Percentiles rank a stretch among this genome's conserved stretches.
Conservation (phyloP, 1,140 invertebrate species). For the Dinothrombium tinctorium region DNA sequence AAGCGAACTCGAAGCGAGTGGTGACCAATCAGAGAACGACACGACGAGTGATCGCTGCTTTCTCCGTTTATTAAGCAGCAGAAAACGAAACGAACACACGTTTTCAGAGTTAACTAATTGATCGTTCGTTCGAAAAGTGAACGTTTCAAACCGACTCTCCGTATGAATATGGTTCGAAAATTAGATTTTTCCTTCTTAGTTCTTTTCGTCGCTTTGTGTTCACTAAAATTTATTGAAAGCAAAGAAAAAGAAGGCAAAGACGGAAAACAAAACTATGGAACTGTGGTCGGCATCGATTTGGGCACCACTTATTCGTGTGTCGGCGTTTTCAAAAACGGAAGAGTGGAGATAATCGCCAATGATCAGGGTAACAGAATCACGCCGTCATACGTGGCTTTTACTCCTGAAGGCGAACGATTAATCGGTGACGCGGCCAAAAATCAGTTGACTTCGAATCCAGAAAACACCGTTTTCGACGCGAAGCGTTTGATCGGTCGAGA, state of each 20-base stretch:
- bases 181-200: too few relatives aligned
- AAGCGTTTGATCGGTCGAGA: slow-evolving; percentile 39
- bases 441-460: slow-evolving; percentile 87
- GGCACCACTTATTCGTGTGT: slow-evolving; percentile 98
- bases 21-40: too few relatives aligned
- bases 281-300: slow-evolving; percentile 92
- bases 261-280: not conserved
- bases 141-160: too few relatives aligned
- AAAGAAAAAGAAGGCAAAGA: slow-evolving; percentile 2
- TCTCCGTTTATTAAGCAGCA: too few relatives aligned
- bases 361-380: slow-evolving; percentile 96
- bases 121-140: too few relatives aligned
- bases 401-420: slow-evolving; percentile 70
- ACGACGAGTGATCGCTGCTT: too few relatives aligned
- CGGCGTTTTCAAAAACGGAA: slow-evolving; percentile 89
- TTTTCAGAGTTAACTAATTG: too few relatives aligned
- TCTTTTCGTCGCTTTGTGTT: too few relatives aligned
- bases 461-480: slow-evolving; percentile 33
- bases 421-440: slow-evolving; percentile 97
- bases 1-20: too few relatives aligned
- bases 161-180: too few relatives aligned
- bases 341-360: slow-evolving; percentile 94
- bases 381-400: slow-evolving; percentile 91
- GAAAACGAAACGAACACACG: too few relatives aligned
- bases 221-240: too few relatives aligned